A percentile compares a stretch with the other conserved stretches of the same genome.
Conservation (phyloP, 2,888 invertebrate species). For the Drosophila hawaiiensis region DNA sequence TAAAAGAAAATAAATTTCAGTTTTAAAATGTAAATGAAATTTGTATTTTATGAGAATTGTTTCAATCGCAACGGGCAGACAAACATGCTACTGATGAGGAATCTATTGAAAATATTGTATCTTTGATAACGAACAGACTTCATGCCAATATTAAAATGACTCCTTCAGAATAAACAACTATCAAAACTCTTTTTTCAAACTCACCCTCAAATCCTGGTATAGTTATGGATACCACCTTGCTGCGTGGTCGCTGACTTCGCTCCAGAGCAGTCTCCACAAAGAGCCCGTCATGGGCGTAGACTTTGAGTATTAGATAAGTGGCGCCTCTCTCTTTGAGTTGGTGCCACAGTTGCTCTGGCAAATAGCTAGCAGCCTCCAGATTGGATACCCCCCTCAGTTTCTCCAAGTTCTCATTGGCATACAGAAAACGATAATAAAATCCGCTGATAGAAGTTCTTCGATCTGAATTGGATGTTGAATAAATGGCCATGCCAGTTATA, state of each 20-base stretch:
- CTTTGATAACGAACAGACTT: not conserved
- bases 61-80: not conserved
- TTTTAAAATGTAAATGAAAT: not conserved
- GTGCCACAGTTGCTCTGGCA: constrained; percentile 85
- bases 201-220: constrained; percentile 87
- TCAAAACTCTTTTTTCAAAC: constrained; percentile 14
- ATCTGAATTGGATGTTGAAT: constrained; percentile 23
- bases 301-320: constrained; percentile 86
- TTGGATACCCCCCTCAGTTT: constrained; percentile 85
- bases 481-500: constrained; percentile 83
- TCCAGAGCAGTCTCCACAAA: constrained; percentile 86
- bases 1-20: not conserved
- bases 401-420: constrained; percentile 84
- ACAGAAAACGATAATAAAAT: constrained; percentile 83
- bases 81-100: not conserved
- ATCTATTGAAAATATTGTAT: not conserved
- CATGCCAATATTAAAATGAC: not conserved
- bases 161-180: not conserved
- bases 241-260: constrained; percentile 77
- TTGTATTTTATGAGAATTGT: not conserved
- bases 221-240: constrained; percentile 87
- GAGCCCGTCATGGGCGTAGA: constrained; percentile 87
- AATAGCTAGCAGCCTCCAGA: constrained; percentile 87
- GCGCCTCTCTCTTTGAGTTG: constrained; percentile 50
- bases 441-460: constrained; percentile 39